Percentiles rank a stretch among this genome's conserved stretches.
phyloP scores from a whole-genome alignment of 1,140 invertebrate genomes.

The Eumeta japonica region DNA sequence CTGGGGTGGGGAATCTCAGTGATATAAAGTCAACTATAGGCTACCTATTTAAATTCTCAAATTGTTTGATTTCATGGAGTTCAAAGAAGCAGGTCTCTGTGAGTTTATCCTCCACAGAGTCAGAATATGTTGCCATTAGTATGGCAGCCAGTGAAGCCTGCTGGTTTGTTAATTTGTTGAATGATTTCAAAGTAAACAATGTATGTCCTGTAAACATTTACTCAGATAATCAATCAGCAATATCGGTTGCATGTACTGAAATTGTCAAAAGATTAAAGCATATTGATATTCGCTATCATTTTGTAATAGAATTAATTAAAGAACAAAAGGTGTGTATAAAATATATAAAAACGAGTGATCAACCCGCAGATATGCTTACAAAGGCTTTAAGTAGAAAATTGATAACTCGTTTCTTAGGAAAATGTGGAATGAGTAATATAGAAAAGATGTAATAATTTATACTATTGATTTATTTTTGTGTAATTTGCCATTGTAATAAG shows the following conservation, averaged over 20 bases:
- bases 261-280: not conserved
- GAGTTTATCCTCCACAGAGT: not conserved
- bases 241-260: not conserved
- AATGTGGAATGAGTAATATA: too few species aligned
- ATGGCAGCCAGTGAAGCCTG: not conserved
- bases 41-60: not conserved
- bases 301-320: too few species aligned
- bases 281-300: conserved; percentile 1
- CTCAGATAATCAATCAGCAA: not conserved
- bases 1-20: not conserved
- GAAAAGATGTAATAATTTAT: too few species aligned
- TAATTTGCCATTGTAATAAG: too few species aligned
- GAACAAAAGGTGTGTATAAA: too few species aligned
- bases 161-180: not conserved
- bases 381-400: not conserved
- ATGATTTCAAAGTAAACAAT: not conserved
- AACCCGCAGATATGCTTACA: not conserved
- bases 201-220: not conserved
- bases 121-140: not conserved
- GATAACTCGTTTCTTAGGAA: too few species aligned
- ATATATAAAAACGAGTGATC: not conserved
- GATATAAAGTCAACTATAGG: not conserved
- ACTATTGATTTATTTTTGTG: too few species aligned
- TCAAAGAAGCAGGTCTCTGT: not conserved
- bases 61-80: not conserved